phyloP scores from a whole-genome alignment of 2,797 vertebrate genomes.

The Tarsius wallacei region DNA sequence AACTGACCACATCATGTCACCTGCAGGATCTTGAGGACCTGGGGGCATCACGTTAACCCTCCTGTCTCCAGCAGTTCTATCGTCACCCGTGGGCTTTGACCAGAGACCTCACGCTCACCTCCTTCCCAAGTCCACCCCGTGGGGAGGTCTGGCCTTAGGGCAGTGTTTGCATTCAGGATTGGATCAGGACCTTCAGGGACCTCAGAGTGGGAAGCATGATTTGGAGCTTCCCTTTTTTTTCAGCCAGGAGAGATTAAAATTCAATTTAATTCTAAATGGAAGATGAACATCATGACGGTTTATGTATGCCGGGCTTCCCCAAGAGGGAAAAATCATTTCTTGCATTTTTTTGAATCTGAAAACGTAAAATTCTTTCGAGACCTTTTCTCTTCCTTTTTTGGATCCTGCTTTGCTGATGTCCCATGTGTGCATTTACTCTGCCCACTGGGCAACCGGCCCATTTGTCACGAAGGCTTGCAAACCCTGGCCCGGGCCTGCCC shows the following conservation, averaged over 20 bases:
- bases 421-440: neutral
- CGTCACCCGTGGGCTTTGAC: neutral
- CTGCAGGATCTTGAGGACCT: neutral
- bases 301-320: neutral
- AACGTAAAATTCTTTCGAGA: slow-evolving; percentile 24
- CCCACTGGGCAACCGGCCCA: neutral
- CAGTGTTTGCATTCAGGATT: neutral
- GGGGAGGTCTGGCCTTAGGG: no score
- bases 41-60: neutral
- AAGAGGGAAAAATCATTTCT: neutral
- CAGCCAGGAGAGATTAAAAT: neutral
- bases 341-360: neutral
- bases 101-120: neutral
- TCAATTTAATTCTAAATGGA: neutral
- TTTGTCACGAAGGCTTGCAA: neutral
- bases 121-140: neutral
- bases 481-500: no score
- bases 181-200: neutral
- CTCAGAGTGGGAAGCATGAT: neutral
- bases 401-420: neutral
- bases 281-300: neutral
- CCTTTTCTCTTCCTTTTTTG: neutral
- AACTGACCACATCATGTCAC: neutral
- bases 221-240: neutral
- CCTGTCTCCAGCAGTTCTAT: neutral